phyloP scores from a whole-genome alignment of 2,888 invertebrate genomes.

The Zele albiditarsus region DNA sequence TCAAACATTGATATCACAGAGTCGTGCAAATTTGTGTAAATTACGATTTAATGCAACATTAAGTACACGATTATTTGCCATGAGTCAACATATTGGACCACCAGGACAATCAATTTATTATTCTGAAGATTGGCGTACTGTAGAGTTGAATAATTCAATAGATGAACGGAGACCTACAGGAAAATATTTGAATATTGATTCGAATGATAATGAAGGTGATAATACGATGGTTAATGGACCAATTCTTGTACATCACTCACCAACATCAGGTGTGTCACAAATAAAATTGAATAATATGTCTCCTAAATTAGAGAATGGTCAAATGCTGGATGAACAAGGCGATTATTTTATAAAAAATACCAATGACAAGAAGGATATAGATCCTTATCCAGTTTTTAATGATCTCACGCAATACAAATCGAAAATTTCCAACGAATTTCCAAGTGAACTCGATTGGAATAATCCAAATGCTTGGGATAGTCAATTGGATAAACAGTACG shows the following conservation, averaged over 20 bases:
- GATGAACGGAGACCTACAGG: conserved; percentile 74
- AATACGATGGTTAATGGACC: conserved; percentile 48
- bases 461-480: conserved; percentile 16
- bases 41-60: conserved; percentile 82
- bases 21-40: conserved; percentile 78
- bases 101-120: conserved; percentile 84
- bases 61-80: conserved; percentile 79
- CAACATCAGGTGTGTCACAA: conserved; percentile 43
- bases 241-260: conserved; percentile 57
- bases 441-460: conserved; percentile 20
- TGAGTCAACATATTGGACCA: conserved; percentile 79
- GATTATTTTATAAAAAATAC: conserved; percentile 39
- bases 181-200: conserved; percentile 65
- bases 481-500: conserved; percentile 22
- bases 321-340: conserved; percentile 41
- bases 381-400: conserved; percentile 14
- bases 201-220: conserved; percentile 65
- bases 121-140: conserved; percentile 74
- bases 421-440: conserved; percentile 31
- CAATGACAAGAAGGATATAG: conserved; percentile 36
- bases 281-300: conserved; percentile 15
- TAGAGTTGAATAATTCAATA: conserved; percentile 72
- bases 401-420: conserved; percentile 28
- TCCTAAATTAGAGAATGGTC: conserved; percentile 30
- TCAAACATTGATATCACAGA: conserved; percentile 58